Conservation (phyloP, 37 sponge, comb jelly and placozoan species). For the Mnemiopsis leidyi region DNA sequence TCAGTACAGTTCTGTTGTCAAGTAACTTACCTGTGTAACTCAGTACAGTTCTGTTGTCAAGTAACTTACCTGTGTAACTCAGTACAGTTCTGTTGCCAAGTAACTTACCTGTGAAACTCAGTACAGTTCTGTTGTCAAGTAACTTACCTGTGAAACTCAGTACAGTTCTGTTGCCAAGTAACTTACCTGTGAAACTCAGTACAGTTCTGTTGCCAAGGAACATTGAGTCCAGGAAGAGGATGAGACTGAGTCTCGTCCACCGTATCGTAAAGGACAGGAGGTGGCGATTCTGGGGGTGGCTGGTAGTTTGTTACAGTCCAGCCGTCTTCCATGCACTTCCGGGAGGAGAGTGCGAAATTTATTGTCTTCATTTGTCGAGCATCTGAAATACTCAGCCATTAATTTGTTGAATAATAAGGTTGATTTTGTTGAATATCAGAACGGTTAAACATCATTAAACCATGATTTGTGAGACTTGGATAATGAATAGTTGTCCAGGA, state of each 20-base stretch:
- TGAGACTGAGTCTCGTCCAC: constrained; percentile 47
- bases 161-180: no score
- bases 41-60: no score
- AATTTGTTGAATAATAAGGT: not conserved
- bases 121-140: no score
- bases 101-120: no score
- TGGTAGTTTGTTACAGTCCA: constrained; percentile 67
- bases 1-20: no score
- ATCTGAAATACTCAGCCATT: constrained; percentile 42
- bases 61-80: no score
- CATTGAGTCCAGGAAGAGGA: constrained; percentile 10
- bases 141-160: not conserved
- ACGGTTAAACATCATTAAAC: no score
- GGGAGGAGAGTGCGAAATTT: constrained; percentile 56
- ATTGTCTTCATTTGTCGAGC: constrained; percentile 68
- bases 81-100: no score
- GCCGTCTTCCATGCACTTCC: constrained; percentile 63
- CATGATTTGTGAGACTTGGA: no score
- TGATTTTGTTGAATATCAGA: no score
- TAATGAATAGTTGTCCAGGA: no score
- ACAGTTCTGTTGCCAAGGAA: constrained; percentile 40
- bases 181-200: constrained; percentile 27
- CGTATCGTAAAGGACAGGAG: constrained; percentile 39
- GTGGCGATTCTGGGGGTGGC: constrained; percentile 21
- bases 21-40: no score